These are phyloP conservation scores for Huso huso DNA, from an alignment of 2,797 vertebrate species.

Conservation along the genomic window DNA sequence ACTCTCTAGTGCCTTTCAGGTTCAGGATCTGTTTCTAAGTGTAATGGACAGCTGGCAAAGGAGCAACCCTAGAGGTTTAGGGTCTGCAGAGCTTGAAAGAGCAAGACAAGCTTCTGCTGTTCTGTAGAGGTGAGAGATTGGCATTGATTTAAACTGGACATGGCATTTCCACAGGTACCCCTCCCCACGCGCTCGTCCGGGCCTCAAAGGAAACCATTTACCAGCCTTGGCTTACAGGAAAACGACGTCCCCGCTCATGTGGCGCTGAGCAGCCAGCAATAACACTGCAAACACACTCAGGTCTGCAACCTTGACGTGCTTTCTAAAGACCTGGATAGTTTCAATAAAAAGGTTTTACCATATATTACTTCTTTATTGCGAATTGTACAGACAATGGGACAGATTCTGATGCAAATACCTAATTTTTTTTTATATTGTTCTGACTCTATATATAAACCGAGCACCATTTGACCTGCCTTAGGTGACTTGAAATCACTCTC, in stretches of 20 bases:
- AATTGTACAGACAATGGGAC: too few relatives aligned
- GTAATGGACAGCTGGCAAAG: conserved; percentile 4
- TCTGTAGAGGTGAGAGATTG: conserved; percentile 27
- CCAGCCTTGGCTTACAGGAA: conserved; percentile 57
- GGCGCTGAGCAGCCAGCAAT: conserved; percentile 37
- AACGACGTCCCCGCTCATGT: conserved; percentile 38
- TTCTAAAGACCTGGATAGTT: too few relatives aligned
- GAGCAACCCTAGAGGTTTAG: conserved; percentile 43
- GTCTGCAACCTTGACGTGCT: conserved; percentile 40
- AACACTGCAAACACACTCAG: conserved; percentile 24
- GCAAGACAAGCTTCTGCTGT: conserved; percentile 37
- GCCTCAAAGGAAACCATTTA: conserved; percentile 34
- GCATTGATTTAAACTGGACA: conserved; percentile 47
- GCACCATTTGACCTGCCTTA: too few relatives aligned
- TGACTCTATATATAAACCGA: too few relatives aligned
- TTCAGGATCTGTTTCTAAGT: conserved; percentile 3
- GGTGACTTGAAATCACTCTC: too few relatives aligned
- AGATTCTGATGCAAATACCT: too few relatives aligned
- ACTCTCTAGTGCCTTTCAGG: conserved; percentile 27
- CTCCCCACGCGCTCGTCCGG: conserved; percentile 15
- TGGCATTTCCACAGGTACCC: conserved; percentile 28
- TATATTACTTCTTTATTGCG: too few relatives aligned
- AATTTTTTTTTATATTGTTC: too few relatives aligned
- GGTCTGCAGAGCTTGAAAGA: conserved; percentile 38
- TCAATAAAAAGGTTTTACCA: too few relatives aligned